Conservation (phyloP, 1,140 invertebrate species). For the Euschistus heros region DNA sequence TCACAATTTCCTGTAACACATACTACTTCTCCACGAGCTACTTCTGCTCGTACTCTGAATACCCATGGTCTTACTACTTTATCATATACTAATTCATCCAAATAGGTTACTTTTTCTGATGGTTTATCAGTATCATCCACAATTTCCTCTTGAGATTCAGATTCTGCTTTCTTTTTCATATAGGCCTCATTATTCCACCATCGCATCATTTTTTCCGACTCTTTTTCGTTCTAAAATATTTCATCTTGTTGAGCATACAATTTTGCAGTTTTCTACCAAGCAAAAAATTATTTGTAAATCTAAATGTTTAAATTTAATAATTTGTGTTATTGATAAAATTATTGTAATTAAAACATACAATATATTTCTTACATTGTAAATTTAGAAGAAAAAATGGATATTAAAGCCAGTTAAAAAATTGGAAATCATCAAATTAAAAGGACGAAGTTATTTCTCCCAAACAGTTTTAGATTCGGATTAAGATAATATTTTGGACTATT, state of each 20-base stretch:
- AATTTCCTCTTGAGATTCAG: not conserved
- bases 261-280: conserved; percentile 1
- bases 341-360: no score
- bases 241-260: conserved; percentile 8
- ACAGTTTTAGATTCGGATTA: no score
- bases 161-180: conserved; percentile 7
- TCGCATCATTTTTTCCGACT: conserved; percentile 25
- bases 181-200: conserved; percentile 29
- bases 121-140: not conserved
- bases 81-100: not conserved
- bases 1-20: conserved; percentile 42
- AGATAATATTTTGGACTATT: no score
- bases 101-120: not conserved
- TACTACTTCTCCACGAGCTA: conserved; percentile 34
- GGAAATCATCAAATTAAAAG: no score
- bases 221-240: conserved; percentile 12
- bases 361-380: no score
- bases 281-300: conserved; percentile 6
- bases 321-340: no score
- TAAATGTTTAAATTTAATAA: not conserved
- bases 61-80: conserved; percentile 26
- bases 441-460: no score
- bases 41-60: conserved; percentile 38
- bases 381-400: no score
- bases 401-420: no score